A percentile compares a stretch with the other conserved stretches of the same genome.
These are phyloP conservation scores for Pterocles orientalis DNA, from an alignment of 2,113 vertebrate genomes.

Conservation along the genomic window DNA sequence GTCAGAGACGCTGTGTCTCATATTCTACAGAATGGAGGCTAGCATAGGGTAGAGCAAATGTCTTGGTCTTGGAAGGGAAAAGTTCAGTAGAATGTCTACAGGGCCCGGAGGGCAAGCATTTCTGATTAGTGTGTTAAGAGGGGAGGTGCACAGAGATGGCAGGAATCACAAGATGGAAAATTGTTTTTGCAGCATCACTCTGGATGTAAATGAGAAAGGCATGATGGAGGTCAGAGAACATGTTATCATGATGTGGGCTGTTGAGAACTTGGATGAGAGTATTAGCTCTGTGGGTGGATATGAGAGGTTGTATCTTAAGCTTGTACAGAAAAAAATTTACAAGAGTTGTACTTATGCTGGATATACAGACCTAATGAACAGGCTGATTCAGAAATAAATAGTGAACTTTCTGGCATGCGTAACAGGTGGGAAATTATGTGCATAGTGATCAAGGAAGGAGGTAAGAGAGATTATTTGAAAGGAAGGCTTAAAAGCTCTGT, in stretches of 20 bases:
- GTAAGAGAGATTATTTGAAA: neutral
- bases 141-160: neutral
- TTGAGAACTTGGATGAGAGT: neutral
- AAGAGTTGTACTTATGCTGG: neutral
- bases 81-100: accelerated
- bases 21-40: neutral
- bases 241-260: neutral
- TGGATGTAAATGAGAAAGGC: neutral
- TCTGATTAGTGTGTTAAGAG: neutral
- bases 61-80: neutral
- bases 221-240: neutral
- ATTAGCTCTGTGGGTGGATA: neutral
- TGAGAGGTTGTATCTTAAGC: neutral
- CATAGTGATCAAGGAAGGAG: neutral
- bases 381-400: neutral
- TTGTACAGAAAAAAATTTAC: neutral
- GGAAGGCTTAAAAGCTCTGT: neutral
- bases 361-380: neutral
- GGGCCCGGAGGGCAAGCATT: neutral
- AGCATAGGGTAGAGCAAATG: accelerated
- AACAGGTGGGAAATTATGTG: neutral
- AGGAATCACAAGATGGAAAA: neutral
- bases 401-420: neutral
- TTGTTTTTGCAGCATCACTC: neutral
- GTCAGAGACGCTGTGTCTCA: neutral